Conservation (phyloP, 2,888 invertebrate species). For the Embidobia sp. region DNA sequence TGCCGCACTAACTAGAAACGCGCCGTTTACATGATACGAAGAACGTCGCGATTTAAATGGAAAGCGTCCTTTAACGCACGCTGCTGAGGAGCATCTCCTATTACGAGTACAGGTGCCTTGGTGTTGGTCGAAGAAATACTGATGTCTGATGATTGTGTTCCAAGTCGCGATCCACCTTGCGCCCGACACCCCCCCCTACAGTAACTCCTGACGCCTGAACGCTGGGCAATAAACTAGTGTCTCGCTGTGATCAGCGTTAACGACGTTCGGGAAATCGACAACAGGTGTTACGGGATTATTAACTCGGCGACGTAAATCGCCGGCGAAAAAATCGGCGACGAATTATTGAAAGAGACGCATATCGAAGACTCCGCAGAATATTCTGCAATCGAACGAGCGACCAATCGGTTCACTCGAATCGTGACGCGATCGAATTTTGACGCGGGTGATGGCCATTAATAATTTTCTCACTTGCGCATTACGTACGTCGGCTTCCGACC, state of each 20-base stretch:
- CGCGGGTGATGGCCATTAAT: constrained; percentile 52
- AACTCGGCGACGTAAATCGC: constrained; percentile 23
- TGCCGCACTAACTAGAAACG: constrained; percentile 19
- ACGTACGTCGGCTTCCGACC: constrained; percentile 58
- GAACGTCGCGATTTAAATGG: constrained; percentile 30
- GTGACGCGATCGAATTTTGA: too few relatives aligned
- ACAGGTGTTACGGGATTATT: constrained; percentile 40
- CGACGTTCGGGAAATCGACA: constrained; percentile 33
- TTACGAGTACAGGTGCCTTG: constrained; percentile 31
- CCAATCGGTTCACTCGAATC: too few relatives aligned
- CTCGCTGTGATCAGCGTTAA: constrained; percentile 41
- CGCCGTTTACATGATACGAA: constrained; percentile 9
- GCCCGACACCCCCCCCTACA: too few relatives aligned
- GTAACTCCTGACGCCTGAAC: constrained; percentile 15
- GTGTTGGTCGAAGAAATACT: constrained; percentile 50
- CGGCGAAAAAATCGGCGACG: too few relatives aligned
- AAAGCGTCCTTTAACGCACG: constrained; percentile 7
- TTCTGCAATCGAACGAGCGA: too few relatives aligned
- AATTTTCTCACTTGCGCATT: constrained; percentile 56
- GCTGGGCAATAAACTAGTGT: constrained; percentile 43
- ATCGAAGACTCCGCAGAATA: too few relatives aligned
- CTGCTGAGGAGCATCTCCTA: constrained; percentile 16
- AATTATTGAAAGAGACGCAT: too few relatives aligned
- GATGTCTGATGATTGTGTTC: constrained; percentile 41
- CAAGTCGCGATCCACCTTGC: constrained; percentile 24